Evolutionary conservation across 2,113 vertebrate genomes (phyloP).

Genomic region (Progne subis): DNA sequence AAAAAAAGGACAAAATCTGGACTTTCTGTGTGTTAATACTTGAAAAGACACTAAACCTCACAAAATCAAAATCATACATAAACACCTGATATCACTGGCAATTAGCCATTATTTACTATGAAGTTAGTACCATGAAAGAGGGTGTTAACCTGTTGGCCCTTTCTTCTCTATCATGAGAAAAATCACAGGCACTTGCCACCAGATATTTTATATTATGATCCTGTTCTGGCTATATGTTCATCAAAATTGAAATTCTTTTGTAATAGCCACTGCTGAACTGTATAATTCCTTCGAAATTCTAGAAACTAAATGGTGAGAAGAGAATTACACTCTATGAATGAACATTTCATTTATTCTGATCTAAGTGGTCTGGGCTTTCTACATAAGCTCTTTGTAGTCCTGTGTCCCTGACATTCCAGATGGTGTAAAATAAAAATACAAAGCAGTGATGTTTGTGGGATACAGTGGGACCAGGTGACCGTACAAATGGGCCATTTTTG

Average conservation of each 20-base stretch:
- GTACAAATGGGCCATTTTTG: neutral
- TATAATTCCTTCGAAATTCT: neutral
- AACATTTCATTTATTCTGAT: neutral
- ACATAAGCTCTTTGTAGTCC: neutral
- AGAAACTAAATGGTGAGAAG: neutral
- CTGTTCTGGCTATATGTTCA: neutral
- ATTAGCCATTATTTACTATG: neutral
- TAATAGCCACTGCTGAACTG: neutral
- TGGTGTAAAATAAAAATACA: neutral
- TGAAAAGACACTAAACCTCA: neutral
- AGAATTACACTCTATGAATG: neutral
- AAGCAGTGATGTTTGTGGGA: neutral
- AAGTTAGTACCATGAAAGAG: neutral
- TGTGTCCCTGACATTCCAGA: neutral
- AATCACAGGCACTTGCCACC: neutral
- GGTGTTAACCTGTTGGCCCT: neutral
- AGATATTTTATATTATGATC: accelerated
- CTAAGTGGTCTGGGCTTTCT: neutral
- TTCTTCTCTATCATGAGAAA: neutral
- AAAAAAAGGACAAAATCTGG: neutral
- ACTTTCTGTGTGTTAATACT: neutral
- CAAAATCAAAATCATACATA: neutral
- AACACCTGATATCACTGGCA: neutral
- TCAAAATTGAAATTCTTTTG: neutral
- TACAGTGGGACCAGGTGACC: neutral